Evolutionary conservation across 2,888 invertebrate genomes (phyloP), one percentile per base, ranked within the genome.

Genomic region (Eupithecia abbreviata): DNA sequence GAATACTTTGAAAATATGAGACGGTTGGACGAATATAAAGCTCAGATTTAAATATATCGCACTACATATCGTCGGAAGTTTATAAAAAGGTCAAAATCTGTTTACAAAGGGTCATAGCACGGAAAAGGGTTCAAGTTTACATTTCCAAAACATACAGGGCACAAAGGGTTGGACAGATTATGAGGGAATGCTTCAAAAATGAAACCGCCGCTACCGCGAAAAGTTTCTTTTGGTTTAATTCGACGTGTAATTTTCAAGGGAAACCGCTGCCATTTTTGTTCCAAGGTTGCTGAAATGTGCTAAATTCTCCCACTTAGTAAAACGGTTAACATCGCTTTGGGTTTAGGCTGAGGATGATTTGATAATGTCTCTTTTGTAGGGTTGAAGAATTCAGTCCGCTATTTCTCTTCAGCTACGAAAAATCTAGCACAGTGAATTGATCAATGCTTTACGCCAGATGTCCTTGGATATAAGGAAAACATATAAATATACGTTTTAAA

Each of bases 181-280:
- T 76, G 78, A 77, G 79, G 77, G 77, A 79, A 82, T 80, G 82
- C 79, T 81, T 76, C 77, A 79, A 79, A 80, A 81, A 80, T 81
- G 77, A 81, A 81, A 80, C 82, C 81, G 72, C 74, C 70, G 72
- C 70, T 65, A 66, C 75, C 76, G 76, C 76, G 49, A 77, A 80
- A 81, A 80, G 77, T 80, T 77, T 72, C 72, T 81, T 75, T 77
- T 81, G 79, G 77, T 82, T 78, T 82, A 77, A 78, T 80, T 79
- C 66, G 72, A 73, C 78, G 80, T 74, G 78, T 76, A 77, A 77
- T 77, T 81, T 79, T 49, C 18, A 4, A 62, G 62, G 68, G 68
- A 47, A 69, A 49, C 18, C 30, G 58, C 10, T 43, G 42, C 62
- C 62, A 45, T 43, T 43, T 42, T 73, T 73, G 71, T 71, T 78